Base-by-base conservation (phyloP, 2,888 invertebrate species). In the Lasioglossum calceatum region DNA sequence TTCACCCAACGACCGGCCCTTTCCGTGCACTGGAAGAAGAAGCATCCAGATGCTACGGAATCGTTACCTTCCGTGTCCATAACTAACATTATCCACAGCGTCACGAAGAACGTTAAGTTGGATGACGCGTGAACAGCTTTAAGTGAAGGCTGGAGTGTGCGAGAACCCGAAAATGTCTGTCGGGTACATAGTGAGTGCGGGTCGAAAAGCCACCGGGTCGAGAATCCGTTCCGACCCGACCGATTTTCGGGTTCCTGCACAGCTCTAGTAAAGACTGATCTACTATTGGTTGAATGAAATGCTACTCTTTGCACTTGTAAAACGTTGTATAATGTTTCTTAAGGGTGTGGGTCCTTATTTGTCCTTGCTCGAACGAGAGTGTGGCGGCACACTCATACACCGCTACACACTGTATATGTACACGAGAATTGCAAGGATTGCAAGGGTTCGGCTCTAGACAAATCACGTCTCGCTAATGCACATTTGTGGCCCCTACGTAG, bases 1-100 rank as follows among this genome's bases (percentile, higher is more conserved):
- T 94, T 93, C 72, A 92, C 91, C 0, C 93, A 92, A 79, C 82
- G 92, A n/a, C 90, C 91, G 3, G 89, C 90, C 0, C 77, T 93
- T 10, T 91, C 27, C 88, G 81, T 82, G 19, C 90, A 92, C 54
- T 91, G 89, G 88, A 92, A 88, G 58, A 91, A 90, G 78, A 80
- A 85, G 61, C 92, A 92, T 76, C 84, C 88, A 1, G 85, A 72
- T 10, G 81, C 86, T 16, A 82, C 76, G 4, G 77, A 88, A 4
- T 82, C 89, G 4, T 86, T 87, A 19, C 85, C 88, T 0, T 87
- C 89, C 0, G 86, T 91, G 12, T 81, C 71, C 27, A 80, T 90
- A 71, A 82, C 47, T 36, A 85, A 89, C 44, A 87, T 90, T 44
- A 77, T 90, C 5, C 70, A 86, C 12, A 81, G 61, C 10, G 78